phyloP scores from a whole-genome alignment of 2,113 vertebrate species.

The Meles meles region DNA sequence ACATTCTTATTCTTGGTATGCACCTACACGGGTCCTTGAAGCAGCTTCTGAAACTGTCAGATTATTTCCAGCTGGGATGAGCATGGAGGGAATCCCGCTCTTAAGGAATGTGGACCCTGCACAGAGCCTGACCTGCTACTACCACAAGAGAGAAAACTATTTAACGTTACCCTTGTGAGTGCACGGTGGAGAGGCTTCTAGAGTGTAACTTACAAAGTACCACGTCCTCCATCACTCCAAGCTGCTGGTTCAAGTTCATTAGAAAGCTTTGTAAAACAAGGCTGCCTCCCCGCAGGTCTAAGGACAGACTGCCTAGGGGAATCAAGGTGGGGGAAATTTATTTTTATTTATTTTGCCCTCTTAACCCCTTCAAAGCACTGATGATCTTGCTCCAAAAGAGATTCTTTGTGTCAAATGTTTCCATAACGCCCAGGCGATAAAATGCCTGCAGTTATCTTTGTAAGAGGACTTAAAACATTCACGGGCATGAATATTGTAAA shows the following conservation, averaged over 20 bases:
- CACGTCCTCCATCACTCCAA: accelerated
- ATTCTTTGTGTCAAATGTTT: not conserved
- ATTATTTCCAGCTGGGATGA: not conserved
- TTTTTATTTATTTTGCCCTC: no score
- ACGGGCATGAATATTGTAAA: not conserved
- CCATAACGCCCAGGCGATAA: not conserved
- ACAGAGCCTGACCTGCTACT: not conserved
- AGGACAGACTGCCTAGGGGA: accelerated
- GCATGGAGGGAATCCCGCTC: not conserved
- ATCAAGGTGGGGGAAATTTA: no score
- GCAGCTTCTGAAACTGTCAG: not conserved
- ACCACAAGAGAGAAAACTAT: not conserved
- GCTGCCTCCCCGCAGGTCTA: not conserved
- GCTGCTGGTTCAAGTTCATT: not conserved
- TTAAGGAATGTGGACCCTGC: not conserved
- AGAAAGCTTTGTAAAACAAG: not conserved
- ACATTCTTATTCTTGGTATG: not conserved
- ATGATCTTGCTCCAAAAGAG: not conserved
- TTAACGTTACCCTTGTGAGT: not conserved
- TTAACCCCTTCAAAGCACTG: not conserved
- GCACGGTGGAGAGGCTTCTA: accelerated
- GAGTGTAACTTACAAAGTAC: accelerated
- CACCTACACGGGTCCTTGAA: not conserved
- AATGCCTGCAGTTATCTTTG: not conserved
- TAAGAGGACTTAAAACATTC: not conserved